phyloP scores from a whole-genome alignment of 1,140 invertebrate species.

The Lanistes nyassanus region DNA sequence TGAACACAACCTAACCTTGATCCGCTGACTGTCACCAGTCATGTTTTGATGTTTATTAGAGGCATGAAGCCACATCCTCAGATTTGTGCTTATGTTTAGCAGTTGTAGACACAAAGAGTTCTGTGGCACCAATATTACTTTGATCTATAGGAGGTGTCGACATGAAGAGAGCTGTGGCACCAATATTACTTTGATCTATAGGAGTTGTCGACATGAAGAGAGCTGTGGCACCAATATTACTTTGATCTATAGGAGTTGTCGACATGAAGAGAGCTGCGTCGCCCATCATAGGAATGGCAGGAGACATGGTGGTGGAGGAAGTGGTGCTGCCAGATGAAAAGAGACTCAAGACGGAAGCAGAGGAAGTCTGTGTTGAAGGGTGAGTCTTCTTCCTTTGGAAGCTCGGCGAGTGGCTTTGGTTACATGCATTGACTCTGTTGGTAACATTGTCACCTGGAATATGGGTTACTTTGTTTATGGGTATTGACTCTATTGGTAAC shows the following conservation, averaged over 20 bases:
- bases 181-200: not conserved
- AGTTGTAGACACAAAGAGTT: too few relatives aligned
- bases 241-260: not conserved
- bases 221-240: constrained; percentile 33
- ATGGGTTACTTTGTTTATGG: not conserved
- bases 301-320: constrained; percentile 30
- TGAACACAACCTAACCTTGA: too few relatives aligned
- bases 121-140: not conserved
- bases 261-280: constrained; percentile 46
- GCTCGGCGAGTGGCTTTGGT: too few relatives aligned
- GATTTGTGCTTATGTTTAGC: too few relatives aligned
- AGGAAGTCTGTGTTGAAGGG: constrained; percentile 44
- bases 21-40: too few relatives aligned
- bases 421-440: too few relatives aligned
- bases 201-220: constrained; percentile 36
- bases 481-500: not conserved
- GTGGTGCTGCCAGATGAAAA: constrained; percentile 36
- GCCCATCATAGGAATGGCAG: constrained; percentile 34
- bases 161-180: too few relatives aligned
- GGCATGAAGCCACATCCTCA: too few relatives aligned
- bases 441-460: not conserved
- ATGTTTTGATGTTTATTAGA: too few relatives aligned
- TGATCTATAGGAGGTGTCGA: too few relatives aligned
- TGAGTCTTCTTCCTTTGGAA: constrained; percentile 30
- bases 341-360: constrained; percentile 33